Conservation (phyloP, 37 sponge, comb jelly and placozoan genomes). For the Eunapius fragilis region DNA sequence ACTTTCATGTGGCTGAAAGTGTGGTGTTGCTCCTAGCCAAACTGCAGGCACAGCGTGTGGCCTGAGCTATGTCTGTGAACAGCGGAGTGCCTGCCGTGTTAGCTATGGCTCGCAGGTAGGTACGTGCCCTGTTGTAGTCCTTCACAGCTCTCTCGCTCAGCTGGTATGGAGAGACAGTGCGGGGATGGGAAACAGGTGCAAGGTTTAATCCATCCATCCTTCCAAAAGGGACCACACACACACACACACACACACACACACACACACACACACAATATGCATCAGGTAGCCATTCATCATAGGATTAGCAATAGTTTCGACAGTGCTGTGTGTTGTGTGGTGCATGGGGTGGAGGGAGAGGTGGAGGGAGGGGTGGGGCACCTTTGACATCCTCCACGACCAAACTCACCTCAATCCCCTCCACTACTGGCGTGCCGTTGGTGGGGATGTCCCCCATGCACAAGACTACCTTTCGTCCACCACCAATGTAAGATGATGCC, state of each 20-base stretch:
- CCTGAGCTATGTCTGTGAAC: conserved; percentile 32
- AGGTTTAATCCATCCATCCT: too few species aligned
- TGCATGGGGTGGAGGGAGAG: too few species aligned
- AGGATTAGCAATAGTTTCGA: too few species aligned
- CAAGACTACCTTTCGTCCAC: conserved; percentile 46
- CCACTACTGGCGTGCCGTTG: conserved; percentile 12
- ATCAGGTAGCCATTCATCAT: too few species aligned
- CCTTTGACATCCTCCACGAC: too few species aligned
- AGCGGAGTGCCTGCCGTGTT: conserved; percentile 50
- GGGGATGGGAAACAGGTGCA: too few species aligned
- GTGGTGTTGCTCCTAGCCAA: background rate
- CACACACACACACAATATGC: too few species aligned
- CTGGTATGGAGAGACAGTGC: too few species aligned
- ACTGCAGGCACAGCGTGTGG: conserved; percentile 40
- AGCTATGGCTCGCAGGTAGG: conserved; percentile 68
- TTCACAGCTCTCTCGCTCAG: conserved; percentile 50
- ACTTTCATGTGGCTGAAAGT: background rate
- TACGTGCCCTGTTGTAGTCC: conserved; percentile 85
- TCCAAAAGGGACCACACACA: too few species aligned
- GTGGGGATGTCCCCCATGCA: conserved; percentile 48
- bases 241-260: too few species aligned
- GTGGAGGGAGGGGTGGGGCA: too few species aligned
- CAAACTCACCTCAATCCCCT: conserved; percentile 53
- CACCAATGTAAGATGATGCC: conserved; percentile 65
- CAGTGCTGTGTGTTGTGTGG: too few species aligned